phyloP scores from a whole-genome alignment of 2,113 vertebrate genomes.

The Bufo gargarizans region DNA sequence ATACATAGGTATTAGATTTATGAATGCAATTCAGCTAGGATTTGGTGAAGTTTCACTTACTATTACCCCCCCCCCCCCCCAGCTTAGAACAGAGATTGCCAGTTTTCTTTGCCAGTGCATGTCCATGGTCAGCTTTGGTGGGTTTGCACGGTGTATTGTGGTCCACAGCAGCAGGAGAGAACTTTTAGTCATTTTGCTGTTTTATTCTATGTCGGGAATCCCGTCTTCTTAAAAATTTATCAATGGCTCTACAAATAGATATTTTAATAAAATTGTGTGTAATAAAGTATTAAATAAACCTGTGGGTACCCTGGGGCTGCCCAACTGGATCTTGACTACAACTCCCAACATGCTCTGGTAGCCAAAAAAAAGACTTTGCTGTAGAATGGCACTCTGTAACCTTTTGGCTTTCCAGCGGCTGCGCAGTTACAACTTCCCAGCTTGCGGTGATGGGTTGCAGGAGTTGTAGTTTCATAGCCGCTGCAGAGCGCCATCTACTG shows the following conservation, averaged over 20 bases:
- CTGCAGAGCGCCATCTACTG: neutral
- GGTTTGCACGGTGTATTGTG: neutral
- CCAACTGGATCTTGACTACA: neutral
- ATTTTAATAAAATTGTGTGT: conserved; percentile 25
- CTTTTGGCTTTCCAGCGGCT: neutral
- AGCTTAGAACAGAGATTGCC: neutral
- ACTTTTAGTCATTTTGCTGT: conserved; percentile 13
- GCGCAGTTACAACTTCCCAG: neutral
- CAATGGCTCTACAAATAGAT: neutral
- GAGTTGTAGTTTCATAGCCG: neutral
- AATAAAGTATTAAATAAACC: neutral
- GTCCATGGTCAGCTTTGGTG: neutral
- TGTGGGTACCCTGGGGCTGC: neutral
- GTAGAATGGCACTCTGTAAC: neutral
- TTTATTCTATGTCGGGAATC: neutral
- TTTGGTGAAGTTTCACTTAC: neutral
- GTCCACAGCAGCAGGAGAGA: neutral
- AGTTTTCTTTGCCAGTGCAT: neutral
- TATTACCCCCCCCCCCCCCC: too few species aligned
- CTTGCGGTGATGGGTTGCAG: neutral
- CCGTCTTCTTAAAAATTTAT: neutral
- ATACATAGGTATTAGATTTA: neutral
- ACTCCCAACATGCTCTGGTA: neutral
- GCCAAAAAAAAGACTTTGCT: neutral
- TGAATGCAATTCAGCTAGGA: neutral